Evolutionary conservation across 2,797 vertebrate species (phyloP).

Genomic region (Pseudochromis fuscus): DNA sequence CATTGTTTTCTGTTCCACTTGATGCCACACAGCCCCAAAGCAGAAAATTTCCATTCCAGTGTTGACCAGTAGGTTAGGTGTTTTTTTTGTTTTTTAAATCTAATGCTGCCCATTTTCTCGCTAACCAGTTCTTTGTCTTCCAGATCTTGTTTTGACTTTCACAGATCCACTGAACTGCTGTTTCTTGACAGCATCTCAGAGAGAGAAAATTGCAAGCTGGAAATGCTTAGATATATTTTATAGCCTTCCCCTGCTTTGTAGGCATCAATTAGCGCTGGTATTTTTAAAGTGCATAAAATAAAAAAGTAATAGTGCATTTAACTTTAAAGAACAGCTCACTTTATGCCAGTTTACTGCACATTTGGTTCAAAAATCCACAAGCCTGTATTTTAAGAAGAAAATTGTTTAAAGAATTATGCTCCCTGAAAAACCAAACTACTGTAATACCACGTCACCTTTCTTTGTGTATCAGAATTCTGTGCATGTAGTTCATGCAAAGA

Average conservation of each 20-base stretch:
- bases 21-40: no score
- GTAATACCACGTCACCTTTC: not conserved
- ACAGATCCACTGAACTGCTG: not conserved
- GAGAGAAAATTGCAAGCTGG: not conserved
- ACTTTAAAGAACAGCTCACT: no score
- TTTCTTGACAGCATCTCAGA: not conserved
- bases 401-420: no score
- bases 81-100: not conserved
- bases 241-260: conserved; percentile 1
- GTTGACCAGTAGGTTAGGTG: not conserved
- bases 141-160: not conserved
- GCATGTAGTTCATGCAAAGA: not conserved
- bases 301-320: not conserved
- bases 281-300: not conserved
- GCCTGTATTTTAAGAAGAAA: no score
- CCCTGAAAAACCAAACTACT: no score
- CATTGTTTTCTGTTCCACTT: no score
- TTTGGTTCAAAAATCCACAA: no score
- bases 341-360: no score
- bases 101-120: not conserved
- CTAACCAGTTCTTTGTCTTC: not conserved
- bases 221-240: not conserved
- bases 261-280: not conserved
- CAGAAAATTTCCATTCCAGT: not conserved
- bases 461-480: not conserved